These are phyloP conservation scores for Echinarachnius parma DNA, from an alignment of 53 echinoderm and acorn worm species.

Conservation along the genomic window DNA sequence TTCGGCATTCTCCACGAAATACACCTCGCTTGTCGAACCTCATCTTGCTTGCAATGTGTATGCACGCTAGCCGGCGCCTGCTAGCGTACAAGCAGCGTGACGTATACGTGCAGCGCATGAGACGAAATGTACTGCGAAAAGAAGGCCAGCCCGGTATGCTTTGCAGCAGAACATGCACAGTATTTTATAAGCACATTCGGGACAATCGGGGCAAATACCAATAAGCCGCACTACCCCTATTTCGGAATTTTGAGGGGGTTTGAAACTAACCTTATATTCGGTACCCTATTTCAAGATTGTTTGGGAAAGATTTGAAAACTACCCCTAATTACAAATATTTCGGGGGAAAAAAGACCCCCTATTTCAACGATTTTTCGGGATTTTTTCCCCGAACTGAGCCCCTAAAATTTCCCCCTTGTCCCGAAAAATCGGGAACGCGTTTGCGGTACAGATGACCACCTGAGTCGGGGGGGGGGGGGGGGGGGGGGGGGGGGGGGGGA, in stretches of 20 bases:
- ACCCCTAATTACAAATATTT: too few relatives aligned
- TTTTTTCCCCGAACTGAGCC: too few relatives aligned
- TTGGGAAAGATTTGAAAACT: too few relatives aligned
- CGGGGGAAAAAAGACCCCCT: too few relatives aligned
- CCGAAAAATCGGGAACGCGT: too few relatives aligned
- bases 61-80: not conserved
- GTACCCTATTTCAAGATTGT: too few relatives aligned
- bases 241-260: not conserved
- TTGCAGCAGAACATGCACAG: not conserved
- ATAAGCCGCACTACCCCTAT: not conserved
- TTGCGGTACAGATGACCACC: too few relatives aligned
- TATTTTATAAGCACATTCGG: constrained; percentile 1
- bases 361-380: too few relatives aligned
- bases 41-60: not conserved
- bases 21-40: not conserved
- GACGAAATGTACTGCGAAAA: not conserved
- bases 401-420: too few relatives aligned
- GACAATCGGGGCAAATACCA: not conserved
- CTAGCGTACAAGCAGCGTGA: not conserved
- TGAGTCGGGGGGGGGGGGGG: too few relatives aligned
- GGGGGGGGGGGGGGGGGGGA: too few relatives aligned
- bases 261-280: too few relatives aligned
- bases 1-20: not conserved
- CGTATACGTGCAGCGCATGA: not conserved
- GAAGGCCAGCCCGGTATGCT: not conserved